Percentiles rank a stretch among this genome's conserved stretches.
phyloP scores from a whole-genome alignment of 92 coral and sea anemone genomes.

The Parazoanthus atlanticus region DNA sequence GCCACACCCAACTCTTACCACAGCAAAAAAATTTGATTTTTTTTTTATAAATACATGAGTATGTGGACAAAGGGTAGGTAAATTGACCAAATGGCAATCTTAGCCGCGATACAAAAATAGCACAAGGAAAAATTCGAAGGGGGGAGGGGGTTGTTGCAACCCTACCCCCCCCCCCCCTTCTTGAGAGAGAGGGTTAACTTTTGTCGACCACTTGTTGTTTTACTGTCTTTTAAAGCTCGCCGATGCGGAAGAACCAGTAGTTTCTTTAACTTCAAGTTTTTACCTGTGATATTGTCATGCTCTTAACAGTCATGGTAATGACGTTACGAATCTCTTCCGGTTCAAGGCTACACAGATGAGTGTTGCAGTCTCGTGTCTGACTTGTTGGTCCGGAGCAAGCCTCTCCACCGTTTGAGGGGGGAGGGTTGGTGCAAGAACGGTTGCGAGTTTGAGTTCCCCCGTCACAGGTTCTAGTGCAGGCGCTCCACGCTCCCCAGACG shows the following conservation, averaged over 20 bases:
- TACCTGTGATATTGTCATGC: slow-evolving; percentile 30
- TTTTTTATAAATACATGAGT: no score
- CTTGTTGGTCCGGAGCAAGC: slow-evolving; percentile 6
- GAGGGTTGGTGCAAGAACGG: slow-evolving; percentile 37
- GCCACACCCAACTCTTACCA: no score
- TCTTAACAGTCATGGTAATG: slow-evolving; percentile 9
- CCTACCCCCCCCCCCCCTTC: no score
- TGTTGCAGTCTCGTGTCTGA: slow-evolving; percentile 20
- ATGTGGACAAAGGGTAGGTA: no score
- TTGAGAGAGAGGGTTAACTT: no score
- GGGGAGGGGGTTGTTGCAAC: no score
- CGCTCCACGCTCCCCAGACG: slow-evolving; percentile 19
- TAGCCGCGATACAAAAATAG: no score
- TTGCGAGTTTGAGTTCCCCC: slow-evolving; percentile 22
- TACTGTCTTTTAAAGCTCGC: background rate
- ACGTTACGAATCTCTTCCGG: slow-evolving; percentile 7
- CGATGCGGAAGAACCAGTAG: no score
- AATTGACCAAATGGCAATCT: no score
- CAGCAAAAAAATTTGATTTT: no score
- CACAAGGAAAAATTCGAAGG: no score
- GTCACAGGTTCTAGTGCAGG: slow-evolving; percentile 23
- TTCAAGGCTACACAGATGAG: background rate
- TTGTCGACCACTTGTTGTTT: no score
- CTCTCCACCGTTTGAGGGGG: slow-evolving; percentile 37
- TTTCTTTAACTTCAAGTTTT: background rate